Conservation (phyloP, 2,888 invertebrate species). For the Thereva unica region DNA sequence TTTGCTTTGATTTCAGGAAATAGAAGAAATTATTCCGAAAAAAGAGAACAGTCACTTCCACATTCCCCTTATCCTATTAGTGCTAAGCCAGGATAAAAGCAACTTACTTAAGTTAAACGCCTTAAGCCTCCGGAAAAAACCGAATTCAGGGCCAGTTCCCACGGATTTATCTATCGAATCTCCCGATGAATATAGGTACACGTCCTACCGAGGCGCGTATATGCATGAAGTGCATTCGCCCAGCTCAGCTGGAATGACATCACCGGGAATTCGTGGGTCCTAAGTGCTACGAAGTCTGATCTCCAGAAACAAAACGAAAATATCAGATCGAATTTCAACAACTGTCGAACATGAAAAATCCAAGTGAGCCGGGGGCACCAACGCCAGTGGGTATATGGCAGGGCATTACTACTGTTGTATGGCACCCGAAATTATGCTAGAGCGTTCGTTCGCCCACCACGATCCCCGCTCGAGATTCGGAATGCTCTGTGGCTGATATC, state of each 20-base stretch:
- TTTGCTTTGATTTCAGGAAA: slow-evolving; percentile 35
- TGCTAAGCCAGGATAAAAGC: not conserved
- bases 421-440: slow-evolving; percentile 8
- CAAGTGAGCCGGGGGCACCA: slow-evolving; percentile 6
- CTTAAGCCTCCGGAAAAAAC: no score
- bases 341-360: slow-evolving; percentile 27
- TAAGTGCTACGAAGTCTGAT: slow-evolving; percentile 16
- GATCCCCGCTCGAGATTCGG: slow-evolving; percentile 10
- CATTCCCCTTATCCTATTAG: not conserved
- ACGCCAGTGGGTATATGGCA: no score
- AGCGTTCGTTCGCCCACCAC: slow-evolving; percentile 13
- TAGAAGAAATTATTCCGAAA: slow-evolving; percentile 27
- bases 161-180: slow-evolving; percentile 6
- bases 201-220: not conserved
- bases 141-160: not conserved
- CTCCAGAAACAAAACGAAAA: slow-evolving; percentile 7
- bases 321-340: slow-evolving; percentile 34
- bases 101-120: not conserved
- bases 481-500: slow-evolving; percentile 5
- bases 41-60: not conserved
- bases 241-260: not conserved
- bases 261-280: not conserved
- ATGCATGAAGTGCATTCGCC: not conserved
- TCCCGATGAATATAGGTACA: not conserved
- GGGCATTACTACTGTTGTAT: slow-evolving; percentile 23